A percentile compares a stretch with the other conserved stretches of the same genome.
phyloP scores from a whole-genome alignment of 2,113 vertebrate species.

The Riparia riparia region DNA sequence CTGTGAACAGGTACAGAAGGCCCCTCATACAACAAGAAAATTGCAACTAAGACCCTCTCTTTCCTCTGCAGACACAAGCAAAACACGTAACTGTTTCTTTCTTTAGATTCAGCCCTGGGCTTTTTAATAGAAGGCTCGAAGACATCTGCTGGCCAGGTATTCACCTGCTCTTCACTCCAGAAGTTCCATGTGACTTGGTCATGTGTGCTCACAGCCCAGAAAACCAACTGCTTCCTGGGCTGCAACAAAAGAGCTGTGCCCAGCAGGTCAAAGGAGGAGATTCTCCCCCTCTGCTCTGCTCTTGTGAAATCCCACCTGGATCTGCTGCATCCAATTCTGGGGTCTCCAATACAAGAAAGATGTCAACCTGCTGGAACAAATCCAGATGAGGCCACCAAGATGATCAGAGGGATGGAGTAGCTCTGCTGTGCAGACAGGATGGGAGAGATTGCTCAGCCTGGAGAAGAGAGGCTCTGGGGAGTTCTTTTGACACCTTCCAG shows the following conservation, averaged over 20 bases:
- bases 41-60: not conserved
- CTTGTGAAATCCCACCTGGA: too few relatives aligned
- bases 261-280: not conserved
- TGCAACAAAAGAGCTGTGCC: not conserved
- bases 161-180: not conserved
- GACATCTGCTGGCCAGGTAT: not conserved
- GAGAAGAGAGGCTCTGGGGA: not conserved
- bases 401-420: not conserved
- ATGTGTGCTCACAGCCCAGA: not conserved
- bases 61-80: not conserved
- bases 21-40: not conserved
- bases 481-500: too few relatives aligned
- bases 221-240: not conserved
- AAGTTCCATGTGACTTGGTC: fast-evolving
- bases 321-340: not conserved
- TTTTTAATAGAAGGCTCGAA: not conserved
- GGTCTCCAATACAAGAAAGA: not conserved
- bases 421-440: not conserved
- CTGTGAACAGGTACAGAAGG: not conserved
- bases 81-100: not conserved
- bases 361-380: not conserved
- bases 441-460: not conserved
- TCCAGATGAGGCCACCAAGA: not conserved
- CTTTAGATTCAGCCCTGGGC: not conserved
- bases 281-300: not conserved